Percentiles rank a stretch among this genome's conserved stretches.
phyloP scores from a whole-genome alignment of 2,797 vertebrate genomes.

The Darevskia mixta region DNA sequence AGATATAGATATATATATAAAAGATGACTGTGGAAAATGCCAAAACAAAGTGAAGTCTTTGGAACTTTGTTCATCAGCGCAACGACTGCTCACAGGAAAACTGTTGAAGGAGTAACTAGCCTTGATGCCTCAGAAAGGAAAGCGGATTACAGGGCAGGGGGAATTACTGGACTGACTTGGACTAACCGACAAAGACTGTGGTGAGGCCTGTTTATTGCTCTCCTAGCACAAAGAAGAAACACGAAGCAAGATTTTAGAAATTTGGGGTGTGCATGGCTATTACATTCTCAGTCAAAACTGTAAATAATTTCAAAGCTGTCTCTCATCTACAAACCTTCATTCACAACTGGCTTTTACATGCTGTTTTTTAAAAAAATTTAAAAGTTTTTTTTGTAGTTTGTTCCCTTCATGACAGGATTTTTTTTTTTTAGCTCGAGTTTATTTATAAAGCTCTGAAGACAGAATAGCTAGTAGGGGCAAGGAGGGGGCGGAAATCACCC shows the following conservation, averaged over 20 bases:
- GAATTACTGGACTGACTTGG: conserved; percentile 45
- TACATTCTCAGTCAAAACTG: conserved; percentile 66
- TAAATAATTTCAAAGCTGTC: conserved; percentile 72
- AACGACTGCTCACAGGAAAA: conserved; percentile 57
- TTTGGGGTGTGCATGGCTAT: conserved; percentile 42
- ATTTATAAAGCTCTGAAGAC: neutral
- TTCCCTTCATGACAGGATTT: conserved; percentile 40
- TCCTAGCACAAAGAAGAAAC: conserved; percentile 60
- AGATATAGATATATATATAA: conserved; percentile 70
- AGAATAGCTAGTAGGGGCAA: conserved; percentile 9
- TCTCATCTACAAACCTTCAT: conserved; percentile 68
- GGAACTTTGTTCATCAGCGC: conserved; percentile 57
- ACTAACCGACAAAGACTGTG: conserved; percentile 48
- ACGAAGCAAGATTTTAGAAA: conserved; percentile 53
- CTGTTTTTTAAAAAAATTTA: conserved; percentile 29
- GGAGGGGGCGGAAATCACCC: fast-evolving
- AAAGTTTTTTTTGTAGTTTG: neutral
- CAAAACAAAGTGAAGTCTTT: conserved; percentile 79
- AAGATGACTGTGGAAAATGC: conserved; percentile 78
- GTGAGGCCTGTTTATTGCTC: conserved; percentile 57
- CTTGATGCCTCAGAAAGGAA: conserved; percentile 50
- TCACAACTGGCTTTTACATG: conserved; percentile 57
- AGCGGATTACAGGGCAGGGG: conserved; percentile 42
- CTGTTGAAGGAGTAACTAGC: conserved; percentile 58
- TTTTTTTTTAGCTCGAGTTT: conserved; percentile 34